phyloP scores from a whole-genome alignment of 2,113 vertebrate species.

The Eudyptes chrysolophus region DNA sequence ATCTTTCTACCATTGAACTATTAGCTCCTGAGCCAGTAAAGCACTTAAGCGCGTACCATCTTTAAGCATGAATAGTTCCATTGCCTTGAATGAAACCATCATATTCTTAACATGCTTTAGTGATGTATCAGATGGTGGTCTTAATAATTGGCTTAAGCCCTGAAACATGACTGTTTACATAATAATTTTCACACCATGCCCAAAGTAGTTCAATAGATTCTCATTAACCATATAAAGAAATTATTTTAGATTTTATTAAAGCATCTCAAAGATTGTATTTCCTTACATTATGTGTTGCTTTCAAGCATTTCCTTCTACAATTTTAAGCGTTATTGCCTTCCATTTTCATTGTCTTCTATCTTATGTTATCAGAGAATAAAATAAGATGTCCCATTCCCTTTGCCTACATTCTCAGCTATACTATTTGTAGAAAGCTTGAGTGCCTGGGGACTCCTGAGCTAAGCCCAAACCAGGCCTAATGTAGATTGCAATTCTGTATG shows the following conservation, averaged over 20 bases:
- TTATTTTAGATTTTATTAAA: not conserved
- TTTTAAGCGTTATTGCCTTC: not conserved
- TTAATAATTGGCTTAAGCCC: not conserved
- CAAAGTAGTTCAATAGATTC: not conserved
- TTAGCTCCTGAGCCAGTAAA: not conserved
- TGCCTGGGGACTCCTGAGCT: not conserved
- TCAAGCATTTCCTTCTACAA: not conserved
- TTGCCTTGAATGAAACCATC: not conserved
- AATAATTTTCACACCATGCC: not conserved
- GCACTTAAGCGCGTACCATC: not conserved
- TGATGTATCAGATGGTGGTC: not conserved
- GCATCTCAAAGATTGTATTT: not conserved
- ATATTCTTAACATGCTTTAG: not conserved
- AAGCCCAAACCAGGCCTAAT: not conserved
- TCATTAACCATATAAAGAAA: not conserved
- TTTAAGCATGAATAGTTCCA: not conserved
- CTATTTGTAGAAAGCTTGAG: not conserved
- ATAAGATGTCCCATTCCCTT: not conserved
- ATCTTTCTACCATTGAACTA: not conserved
- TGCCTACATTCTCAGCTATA: not conserved
- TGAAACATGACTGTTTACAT: not conserved
- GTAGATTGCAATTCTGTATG: not conserved
- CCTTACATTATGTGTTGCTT: not conserved
- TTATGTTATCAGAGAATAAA: not conserved
- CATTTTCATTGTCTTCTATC: not conserved